Evolutionary conservation across 2,888 invertebrate species (phyloP).

Genomic region (Helicoverpa assulta): DNA sequence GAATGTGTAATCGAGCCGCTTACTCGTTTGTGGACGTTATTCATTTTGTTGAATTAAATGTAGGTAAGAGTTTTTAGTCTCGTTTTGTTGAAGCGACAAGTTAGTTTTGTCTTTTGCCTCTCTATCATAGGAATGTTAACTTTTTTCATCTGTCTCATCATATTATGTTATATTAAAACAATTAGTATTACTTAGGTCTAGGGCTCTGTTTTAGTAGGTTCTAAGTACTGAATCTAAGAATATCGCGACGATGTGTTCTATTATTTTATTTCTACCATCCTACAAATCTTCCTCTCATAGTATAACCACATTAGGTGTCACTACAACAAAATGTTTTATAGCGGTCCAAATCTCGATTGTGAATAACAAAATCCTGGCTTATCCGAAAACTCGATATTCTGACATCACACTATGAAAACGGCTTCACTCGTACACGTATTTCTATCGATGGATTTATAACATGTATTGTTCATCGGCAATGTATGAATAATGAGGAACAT

Average conservation of each 20-base stretch:
- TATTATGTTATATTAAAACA: too few relatives aligned
- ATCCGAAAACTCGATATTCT: conserved; percentile 31
- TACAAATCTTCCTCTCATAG: conserved; percentile 2
- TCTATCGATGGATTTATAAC: conserved; percentile 33
- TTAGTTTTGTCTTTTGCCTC: not conserved
- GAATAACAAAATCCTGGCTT: conserved; percentile 39
- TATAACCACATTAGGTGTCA: conserved; percentile 11
- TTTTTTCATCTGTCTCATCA: not conserved
- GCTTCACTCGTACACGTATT: conserved; percentile 13
- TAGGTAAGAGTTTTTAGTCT: conserved; percentile 20
- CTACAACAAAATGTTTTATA: conserved; percentile 33
- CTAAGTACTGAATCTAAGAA: too few relatives aligned
- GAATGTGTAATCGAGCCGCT: conserved; percentile 77
- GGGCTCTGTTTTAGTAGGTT: too few relatives aligned
- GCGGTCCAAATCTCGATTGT: conserved; percentile 30
- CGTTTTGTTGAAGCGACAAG: conserved; percentile 6
- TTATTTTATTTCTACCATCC: not conserved
- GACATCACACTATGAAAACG: conserved; percentile 11
- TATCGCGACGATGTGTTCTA: not conserved
- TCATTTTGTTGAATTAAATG: conserved; percentile 62
- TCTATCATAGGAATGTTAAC: not conserved
- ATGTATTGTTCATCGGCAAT: conserved; percentile 29
- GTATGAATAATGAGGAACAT: conserved; percentile 40
- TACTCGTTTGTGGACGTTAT: conserved; percentile 72
- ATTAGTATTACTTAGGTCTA: too few relatives aligned